Percentiles rank a stretch among this genome's conserved stretches.
These are phyloP conservation scores for Epirrhoe tristata DNA, from an alignment of 2,888 invertebrate genomes.

Conservation along the genomic window DNA sequence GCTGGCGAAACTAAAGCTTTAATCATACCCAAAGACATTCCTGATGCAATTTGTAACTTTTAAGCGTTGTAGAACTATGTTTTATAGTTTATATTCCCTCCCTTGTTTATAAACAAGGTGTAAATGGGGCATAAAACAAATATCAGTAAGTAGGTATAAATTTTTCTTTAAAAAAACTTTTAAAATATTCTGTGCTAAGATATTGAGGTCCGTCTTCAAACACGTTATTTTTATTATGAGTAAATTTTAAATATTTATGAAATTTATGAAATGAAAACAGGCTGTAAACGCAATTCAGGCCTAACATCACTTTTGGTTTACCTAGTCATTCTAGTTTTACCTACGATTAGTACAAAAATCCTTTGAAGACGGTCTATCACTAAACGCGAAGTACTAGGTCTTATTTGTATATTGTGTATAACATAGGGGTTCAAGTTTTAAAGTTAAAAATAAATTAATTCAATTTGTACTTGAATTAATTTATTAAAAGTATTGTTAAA, in stretches of 20 bases:
- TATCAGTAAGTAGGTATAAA: no score
- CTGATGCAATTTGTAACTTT: constrained; percentile 35
- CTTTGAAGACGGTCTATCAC: not conserved
- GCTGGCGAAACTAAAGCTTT: constrained; percentile 57
- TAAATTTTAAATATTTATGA: no score
- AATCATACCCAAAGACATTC: constrained; percentile 47
- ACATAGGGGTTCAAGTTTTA: constrained; percentile 11
- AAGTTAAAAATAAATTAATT: no score
- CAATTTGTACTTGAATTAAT: no score
- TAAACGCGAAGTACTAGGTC: not conserved
- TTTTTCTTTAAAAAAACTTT: not conserved
- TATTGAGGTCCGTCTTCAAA: not conserved
- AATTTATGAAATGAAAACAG: not conserved
- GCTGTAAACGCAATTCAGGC: not conserved
- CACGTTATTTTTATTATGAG: no score
- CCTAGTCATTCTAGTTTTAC: not conserved
- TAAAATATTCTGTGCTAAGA: not conserved
- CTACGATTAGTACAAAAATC: not conserved
- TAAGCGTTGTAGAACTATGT: constrained; percentile 10
- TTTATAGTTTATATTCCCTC: not conserved
- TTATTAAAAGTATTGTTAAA: constrained; percentile 36
- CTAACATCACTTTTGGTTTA: not conserved
- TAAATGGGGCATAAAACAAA: not conserved
- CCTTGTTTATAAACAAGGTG: constrained; percentile 7
- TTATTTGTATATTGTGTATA: not conserved